These are phyloP conservation scores for Leptinotarsa texana DNA, from an alignment of 1,140 invertebrate species.

Conservation along the genomic window DNA sequence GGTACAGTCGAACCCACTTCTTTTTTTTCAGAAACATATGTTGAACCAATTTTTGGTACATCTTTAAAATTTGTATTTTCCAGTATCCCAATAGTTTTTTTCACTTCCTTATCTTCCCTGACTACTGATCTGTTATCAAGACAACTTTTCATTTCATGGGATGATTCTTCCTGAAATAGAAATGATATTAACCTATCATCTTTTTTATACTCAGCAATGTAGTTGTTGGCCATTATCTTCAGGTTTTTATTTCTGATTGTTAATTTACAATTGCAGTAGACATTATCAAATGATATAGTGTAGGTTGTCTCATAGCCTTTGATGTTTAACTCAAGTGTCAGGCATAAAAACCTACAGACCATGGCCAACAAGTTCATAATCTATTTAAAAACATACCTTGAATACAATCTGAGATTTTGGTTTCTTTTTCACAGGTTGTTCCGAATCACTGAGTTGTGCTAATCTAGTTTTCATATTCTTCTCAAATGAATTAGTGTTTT, in stretches of 20 bases:
- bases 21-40: too few species aligned
- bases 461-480: not conserved
- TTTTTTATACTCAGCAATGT: not conserved
- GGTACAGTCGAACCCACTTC: too few species aligned
- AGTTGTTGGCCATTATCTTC: too few species aligned
- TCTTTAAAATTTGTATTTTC: not conserved
- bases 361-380: too few species aligned
- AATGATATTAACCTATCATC: not conserved
- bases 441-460: not conserved
- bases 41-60: too few species aligned
- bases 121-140: not conserved
- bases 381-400: not conserved
- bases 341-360: too few species aligned
- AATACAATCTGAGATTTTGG: not conserved
- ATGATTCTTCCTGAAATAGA: too few species aligned
- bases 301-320: too few species aligned
- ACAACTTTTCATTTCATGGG: not conserved
- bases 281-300: too few species aligned
- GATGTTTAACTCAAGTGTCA: too few species aligned
- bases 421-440: constrained; percentile 17
- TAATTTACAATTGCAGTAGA: too few species aligned
- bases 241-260: too few species aligned
- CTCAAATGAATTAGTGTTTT: not conserved
- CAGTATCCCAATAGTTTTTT: not conserved
- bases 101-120: not conserved